A percentile compares a stretch with the other conserved stretches of the same genome.
These are phyloP conservation scores for Danaus melanippus DNA, from an alignment of 1,140 invertebrate genomes.

Conservation along the genomic window DNA sequence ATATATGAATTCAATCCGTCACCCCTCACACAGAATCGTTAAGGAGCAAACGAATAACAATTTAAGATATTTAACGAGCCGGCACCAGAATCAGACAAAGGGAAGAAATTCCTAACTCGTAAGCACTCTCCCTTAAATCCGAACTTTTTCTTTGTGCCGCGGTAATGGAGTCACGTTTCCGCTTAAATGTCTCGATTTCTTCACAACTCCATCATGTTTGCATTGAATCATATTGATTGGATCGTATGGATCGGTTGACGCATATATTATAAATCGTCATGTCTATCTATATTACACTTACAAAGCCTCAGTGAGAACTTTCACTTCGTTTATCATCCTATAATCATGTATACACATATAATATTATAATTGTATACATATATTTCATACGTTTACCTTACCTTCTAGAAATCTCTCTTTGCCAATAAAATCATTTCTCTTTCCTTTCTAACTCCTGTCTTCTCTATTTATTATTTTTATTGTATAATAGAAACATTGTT, in stretches of 20 bases:
- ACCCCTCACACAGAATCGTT: conserved; percentile 20
- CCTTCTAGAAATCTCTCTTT: no score
- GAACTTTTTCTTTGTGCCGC: conserved; percentile 40
- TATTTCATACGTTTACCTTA: no score
- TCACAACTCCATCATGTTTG: conserved; percentile 46
- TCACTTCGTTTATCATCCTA: no score
- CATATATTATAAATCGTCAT: no score
- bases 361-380: no score
- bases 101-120: conserved; percentile 29
- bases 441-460: no score
- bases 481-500: no score
- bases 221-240: conserved; percentile 42
- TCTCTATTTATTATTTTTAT: no score
- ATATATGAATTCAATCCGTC: conserved; percentile 10
- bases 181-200: conserved; percentile 51
- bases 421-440: no score
- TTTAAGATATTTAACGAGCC: conserved; percentile 42
- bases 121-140: conserved; percentile 32
- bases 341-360: no score
- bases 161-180: conserved; percentile 54
- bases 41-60: conserved; percentile 30
- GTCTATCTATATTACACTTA: no score
- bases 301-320: no score
- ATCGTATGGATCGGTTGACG: conserved; percentile 23
- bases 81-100: conserved; percentile 30